Conservation (phyloP, 1,140 invertebrate species). For the Drosophila mojavensis region DNA sequence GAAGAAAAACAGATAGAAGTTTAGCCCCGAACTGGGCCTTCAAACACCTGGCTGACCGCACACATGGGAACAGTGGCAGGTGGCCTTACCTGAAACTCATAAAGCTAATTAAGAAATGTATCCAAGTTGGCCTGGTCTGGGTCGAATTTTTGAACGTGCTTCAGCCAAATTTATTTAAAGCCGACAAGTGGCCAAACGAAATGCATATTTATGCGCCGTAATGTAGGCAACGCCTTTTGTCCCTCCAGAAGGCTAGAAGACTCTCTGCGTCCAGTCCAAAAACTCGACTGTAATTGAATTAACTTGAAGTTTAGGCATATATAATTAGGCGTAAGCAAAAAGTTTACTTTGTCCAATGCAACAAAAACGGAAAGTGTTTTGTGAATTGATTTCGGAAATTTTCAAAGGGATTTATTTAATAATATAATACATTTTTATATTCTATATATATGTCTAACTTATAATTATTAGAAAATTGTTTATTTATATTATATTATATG, state of each 20-base stretch:
- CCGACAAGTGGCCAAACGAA: conserved; percentile 37
- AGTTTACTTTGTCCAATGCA: conserved; percentile 12
- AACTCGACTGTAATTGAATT: conserved; percentile 38
- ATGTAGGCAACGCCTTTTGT: conserved; percentile 23
- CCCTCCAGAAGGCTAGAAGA: background rate
- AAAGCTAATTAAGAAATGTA: conserved; percentile 82
- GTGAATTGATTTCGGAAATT: background rate
- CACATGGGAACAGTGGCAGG: conserved; percentile 73
- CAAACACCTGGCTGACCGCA: conserved; percentile 63
- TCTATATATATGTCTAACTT: too few species aligned
- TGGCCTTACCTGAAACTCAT: conserved; percentile 64
- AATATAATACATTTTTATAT: too few species aligned
- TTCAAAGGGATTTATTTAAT: too few species aligned
- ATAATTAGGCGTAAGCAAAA: conserved; percentile 42
- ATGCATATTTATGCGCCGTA: conserved; percentile 44
- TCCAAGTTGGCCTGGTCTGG: conserved; percentile 53
- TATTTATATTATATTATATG: too few species aligned
- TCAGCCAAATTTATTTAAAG: conserved; percentile 67
- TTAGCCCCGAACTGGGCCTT: conserved; percentile 27
- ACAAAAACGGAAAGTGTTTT: background rate
- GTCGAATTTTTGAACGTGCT: conserved; percentile 14
- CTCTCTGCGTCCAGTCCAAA: background rate
- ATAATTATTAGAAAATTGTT: too few species aligned
- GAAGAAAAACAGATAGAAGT: conserved; percentile 22
- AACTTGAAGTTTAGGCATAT: conserved; percentile 26